These are phyloP conservation scores for Dinocampus coccinellae DNA, from an alignment of 2,888 invertebrate species.

Conservation along the genomic window DNA sequence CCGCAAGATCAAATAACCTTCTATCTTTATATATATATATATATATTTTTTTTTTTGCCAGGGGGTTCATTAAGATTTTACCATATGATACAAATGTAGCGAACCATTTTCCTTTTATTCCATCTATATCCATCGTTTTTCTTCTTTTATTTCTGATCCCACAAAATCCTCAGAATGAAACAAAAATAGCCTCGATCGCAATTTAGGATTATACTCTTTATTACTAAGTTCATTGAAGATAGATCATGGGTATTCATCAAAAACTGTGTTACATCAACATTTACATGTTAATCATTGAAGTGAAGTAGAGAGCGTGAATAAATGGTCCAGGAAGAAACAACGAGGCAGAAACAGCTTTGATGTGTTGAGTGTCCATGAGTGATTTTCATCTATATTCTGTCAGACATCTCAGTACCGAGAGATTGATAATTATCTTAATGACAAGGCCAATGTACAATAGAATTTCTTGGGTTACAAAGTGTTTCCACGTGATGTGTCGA, in stretches of 20 bases:
- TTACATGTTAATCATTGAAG: not conserved
- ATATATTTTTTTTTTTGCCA: not conserved
- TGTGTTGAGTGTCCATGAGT: not conserved
- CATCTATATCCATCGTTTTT: not conserved
- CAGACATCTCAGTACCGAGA: too few relatives aligned
- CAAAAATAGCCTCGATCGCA: not conserved
- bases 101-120: not conserved
- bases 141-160: too few relatives aligned
- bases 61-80: constrained; percentile 43
- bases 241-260: not conserved
- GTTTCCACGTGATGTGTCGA: too few relatives aligned
- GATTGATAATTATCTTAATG: not conserved
- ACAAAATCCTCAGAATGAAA: not conserved
- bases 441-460: too few relatives aligned
- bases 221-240: not conserved
- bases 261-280: not conserved
- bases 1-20: constrained; percentile 33
- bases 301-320: not conserved
- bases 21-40: not conserved
- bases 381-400: not conserved
- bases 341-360: not conserved
- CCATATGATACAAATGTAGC: constrained; percentile 35
- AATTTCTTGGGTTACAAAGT: too few relatives aligned
- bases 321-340: not conserved
- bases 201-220: not conserved